phyloP scores from a whole-genome alignment of 2,888 invertebrate genomes.

The Tenodera sinensis region DNA sequence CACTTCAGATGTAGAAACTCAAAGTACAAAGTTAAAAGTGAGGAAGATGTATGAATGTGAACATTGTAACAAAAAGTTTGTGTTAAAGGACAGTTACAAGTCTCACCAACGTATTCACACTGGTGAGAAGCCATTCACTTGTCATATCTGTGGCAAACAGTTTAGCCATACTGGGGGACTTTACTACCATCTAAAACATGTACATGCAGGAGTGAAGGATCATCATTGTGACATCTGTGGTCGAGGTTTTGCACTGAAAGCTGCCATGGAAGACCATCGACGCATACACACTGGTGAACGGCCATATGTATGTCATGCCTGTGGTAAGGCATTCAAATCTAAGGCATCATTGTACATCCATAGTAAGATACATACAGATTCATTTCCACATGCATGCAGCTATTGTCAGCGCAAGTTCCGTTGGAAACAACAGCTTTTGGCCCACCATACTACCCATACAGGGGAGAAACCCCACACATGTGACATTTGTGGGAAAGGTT shows the following conservation, averaged over 20 bases:
- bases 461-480: slow-evolving; percentile 55
- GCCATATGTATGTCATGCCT: slow-evolving; percentile 47
- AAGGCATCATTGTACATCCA: slow-evolving; percentile 63
- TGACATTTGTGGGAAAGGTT: slow-evolving; percentile 45
- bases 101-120: slow-evolving; percentile 48
- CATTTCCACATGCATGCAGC: slow-evolving; percentile 55
- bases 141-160: slow-evolving; percentile 63
- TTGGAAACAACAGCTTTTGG: slow-evolving; percentile 51
- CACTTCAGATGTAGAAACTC: not conserved
- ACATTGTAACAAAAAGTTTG: slow-evolving; percentile 22
- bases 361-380: slow-evolving; percentile 54
- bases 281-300: slow-evolving; percentile 43
- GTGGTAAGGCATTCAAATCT: slow-evolving; percentile 57
- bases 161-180: slow-evolving; percentile 62
- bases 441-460: slow-evolving; percentile 55
- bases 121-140: slow-evolving; percentile 62
- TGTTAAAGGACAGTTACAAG: slow-evolving; percentile 17
- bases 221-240: slow-evolving; percentile 50
- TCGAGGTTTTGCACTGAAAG: slow-evolving; percentile 49
- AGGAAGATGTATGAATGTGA: not conserved
- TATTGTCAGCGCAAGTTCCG: slow-evolving; percentile 56
- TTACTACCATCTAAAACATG: slow-evolving; percentile 50
- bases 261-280: slow-evolving; percentile 46
- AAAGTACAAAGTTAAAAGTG: not conserved
- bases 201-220: slow-evolving; percentile 49